Evolutionary conservation across 2,797 vertebrate species (phyloP), one percentile per base, ranked within the genome.

Genomic region (Octomys mimax): DNA sequence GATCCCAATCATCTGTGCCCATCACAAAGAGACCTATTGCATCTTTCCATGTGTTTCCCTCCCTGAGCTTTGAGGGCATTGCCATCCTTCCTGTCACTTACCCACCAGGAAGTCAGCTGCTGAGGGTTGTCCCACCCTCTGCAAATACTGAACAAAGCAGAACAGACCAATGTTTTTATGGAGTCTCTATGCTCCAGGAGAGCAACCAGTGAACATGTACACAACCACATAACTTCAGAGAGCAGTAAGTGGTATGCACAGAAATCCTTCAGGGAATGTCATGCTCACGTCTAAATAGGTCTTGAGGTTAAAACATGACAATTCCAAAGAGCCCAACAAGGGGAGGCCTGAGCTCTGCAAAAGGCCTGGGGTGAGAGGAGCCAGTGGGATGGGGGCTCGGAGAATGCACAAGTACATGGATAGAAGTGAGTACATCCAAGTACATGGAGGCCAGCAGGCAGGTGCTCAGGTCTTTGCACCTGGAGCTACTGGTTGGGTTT

Each of bases 231-330:
- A 22, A 12, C 61, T 87, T 88, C 28, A 49, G 57, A 80, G 28
- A 75, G 49, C 36, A 24, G 12, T 18, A 66, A 28, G n/a, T 33
- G 42, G 33, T 77, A 1, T 31, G 62, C 54, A 70, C 24, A 79
- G 82, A 86, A 46, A 46, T 24, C 42, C 33, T 26, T 6, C 28
- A 33, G 33, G 73, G 33, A 46, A n/a, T n/a, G 2, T 49, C 54
- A 46, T n/a, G 12, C 52, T 39, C 36, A 66, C 5, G 2, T 88
- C 57, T 81, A 0, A 2, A 2, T 57, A 90, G 61, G 61, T 19
- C 33, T 91, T 83, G 13, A 75, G 70, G 46, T 73, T 80, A 36
- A 91, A 62, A 89, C 12, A 8, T 85, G 62, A 7, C 52, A 68
- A 31, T 21, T 42, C 26, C 1, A 54, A n/a, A 26, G 10, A 92